Evolutionary conservation across 2,797 vertebrate species (phyloP).

Genomic region (Gorsachius magnificus): DNA sequence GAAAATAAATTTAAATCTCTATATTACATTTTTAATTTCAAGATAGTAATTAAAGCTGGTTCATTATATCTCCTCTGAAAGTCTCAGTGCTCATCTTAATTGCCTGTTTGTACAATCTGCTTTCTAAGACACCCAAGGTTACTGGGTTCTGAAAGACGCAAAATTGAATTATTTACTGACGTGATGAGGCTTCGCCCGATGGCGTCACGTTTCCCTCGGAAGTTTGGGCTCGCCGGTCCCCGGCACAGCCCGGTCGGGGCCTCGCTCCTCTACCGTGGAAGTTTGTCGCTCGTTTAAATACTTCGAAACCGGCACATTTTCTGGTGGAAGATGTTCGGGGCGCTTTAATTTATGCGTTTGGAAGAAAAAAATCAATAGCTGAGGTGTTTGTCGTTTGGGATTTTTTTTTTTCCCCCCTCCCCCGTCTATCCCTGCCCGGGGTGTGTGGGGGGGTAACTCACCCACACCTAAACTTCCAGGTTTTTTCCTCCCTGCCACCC

Average conservation of each 20-base stretch:
- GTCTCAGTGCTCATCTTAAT: slow-evolving; percentile 74
- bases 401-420: not conserved
- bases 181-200: slow-evolving; percentile 51
- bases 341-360: not conserved
- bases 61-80: slow-evolving; percentile 78
- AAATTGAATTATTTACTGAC: slow-evolving; percentile 77
- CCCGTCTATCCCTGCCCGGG: fast-evolving
- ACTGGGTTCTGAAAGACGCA: slow-evolving; percentile 71
- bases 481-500: not conserved
- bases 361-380: not conserved
- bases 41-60: slow-evolving; percentile 80
- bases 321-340: not conserved
- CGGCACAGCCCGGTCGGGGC: not conserved
- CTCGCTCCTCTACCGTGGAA: not conserved
- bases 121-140: slow-evolving; percentile 80
- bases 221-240: slow-evolving; percentile 52
- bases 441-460: not conserved
- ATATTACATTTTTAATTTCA: slow-evolving; percentile 80
- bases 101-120: slow-evolving; percentile 79
- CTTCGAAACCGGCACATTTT: not conserved
- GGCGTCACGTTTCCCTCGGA: slow-evolving; percentile 55
- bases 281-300: slow-evolving; percentile 9
- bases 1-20: slow-evolving; percentile 79
- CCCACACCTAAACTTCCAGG: slow-evolving; percentile 8
- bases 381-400: not conserved